Evolutionary conservation across 2,888 invertebrate genomes (phyloP).

Genomic region (Microlaimidae sp.): DNA sequence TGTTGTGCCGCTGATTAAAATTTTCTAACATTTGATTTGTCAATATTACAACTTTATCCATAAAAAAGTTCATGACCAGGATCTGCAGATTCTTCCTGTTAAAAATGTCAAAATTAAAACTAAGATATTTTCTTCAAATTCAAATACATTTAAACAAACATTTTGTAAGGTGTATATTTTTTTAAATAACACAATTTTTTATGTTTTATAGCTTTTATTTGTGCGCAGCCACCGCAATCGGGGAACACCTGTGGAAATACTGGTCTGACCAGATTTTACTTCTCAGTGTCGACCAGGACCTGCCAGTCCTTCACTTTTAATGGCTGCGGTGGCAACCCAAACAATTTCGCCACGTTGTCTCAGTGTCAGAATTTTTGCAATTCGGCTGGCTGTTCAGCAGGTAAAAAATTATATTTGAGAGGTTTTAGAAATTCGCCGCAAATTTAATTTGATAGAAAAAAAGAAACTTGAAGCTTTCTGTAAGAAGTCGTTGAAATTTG

Average conservation of each 20-base stretch:
- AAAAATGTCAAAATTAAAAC: too few species aligned
- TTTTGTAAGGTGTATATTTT: too few species aligned
- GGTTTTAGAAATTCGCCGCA: not conserved
- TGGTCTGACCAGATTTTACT: not conserved
- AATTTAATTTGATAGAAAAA: too few species aligned
- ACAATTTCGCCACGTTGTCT: slow-evolving; percentile 7
- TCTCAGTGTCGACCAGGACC: not conserved
- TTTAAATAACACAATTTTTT: too few species aligned
- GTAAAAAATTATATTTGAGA: not conserved
- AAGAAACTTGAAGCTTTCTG: not conserved
- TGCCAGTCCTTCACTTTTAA: slow-evolving; percentile 1
- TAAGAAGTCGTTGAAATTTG: slow-evolving; percentile 2
- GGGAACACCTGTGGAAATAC: not conserved
- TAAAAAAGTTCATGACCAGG: too few species aligned
- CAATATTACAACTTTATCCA: too few species aligned
- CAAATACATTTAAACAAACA: too few species aligned
- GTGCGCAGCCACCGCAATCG: not conserved
- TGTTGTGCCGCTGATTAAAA: too few species aligned
- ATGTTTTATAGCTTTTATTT: not conserved
- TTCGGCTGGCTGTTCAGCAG: not conserved
- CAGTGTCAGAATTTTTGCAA: slow-evolving; percentile 8
- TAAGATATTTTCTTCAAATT: too few species aligned
- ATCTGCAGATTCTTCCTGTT: too few species aligned
- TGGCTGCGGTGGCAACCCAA: slow-evolving; percentile 7
- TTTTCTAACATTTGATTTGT: too few species aligned